Evolutionary conservation across 2,888 invertebrate genomes (phyloP), one percentile per base, ranked within the genome.

Genomic region (Ceriagrion tenellum): DNA sequence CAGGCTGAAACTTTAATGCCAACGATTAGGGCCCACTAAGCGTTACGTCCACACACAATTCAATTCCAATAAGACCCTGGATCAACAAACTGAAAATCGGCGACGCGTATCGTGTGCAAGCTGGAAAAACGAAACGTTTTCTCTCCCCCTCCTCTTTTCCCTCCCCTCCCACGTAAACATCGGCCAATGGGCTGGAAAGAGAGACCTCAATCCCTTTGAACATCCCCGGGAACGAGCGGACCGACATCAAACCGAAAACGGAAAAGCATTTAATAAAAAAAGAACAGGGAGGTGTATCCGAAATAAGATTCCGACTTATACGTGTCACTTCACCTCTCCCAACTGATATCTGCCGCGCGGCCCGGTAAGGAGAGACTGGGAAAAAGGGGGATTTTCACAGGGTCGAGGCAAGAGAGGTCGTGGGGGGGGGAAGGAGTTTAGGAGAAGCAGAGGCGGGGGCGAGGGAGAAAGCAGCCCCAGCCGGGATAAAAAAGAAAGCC

Each of bases 311-410:
- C 81, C 81, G 18, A 81, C 35, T 81, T 35, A 81, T 81, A 81
- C 81, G 81, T 81, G 81, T 81, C 81, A 81, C 81, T 81, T 81
- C 81, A 81, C 81, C 81, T 81, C 59, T 59, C 20, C 26, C 81
- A 16, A 81, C 30, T 81, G 81, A 81, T 81, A 81, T 69, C 81
- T 81, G 81, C 35, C 13, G 30, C 30, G 81, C 12, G 30, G 81
- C 59, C 59, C 59, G 18, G 59, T 2, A 59, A 20, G 59, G 59
- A 59, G 16, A 20, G 59, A 16, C 59, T 59, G 30, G 35, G 10
- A n/a, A 81, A 81, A 35, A 35, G 81, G 81, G 81, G 81, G 81
- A 81, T n/a, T 23, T 23, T 63, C 23, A 20, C 23, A 8, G 69
- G 69, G 69, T 2, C 26, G 26, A 69, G 69, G 69, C 8, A 8